A percentile compares a stretch with the other conserved stretches of the same genome.
Evolutionary conservation across 2,888 invertebrate genomes (phyloP).

Genomic region (Chesias legatella): DNA sequence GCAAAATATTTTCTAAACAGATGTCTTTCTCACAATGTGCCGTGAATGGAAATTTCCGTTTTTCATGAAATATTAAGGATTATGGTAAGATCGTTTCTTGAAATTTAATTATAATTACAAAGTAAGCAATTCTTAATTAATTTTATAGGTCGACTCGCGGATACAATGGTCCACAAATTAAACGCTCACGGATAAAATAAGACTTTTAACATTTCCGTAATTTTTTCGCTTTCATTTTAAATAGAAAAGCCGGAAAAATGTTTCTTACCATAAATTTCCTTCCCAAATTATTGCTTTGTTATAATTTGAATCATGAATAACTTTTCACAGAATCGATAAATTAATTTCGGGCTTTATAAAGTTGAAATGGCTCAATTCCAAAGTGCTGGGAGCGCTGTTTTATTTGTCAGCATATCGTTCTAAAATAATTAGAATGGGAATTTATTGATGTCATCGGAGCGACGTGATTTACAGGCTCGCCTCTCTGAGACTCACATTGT

Average conservation of each 20-base stretch:
- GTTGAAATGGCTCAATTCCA: constrained; percentile 60
- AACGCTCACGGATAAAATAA: constrained; percentile 47
- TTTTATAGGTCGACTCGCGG: constrained; percentile 52
- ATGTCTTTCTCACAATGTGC: constrained; percentile 75
- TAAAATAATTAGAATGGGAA: constrained; percentile 69
- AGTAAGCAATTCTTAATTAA: constrained; percentile 73
- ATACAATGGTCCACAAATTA: constrained; percentile 66
- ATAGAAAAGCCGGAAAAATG: constrained; percentile 38
- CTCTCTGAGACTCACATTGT: constrained; percentile 47
- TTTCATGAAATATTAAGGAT: constrained; percentile 76
- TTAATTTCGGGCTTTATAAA: constrained; percentile 57
- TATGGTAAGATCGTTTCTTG: constrained; percentile 62
- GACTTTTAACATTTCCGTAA: constrained; percentile 39
- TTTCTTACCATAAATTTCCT: constrained; percentile 32
- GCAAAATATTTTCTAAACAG: constrained; percentile 69
- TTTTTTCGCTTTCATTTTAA: constrained; percentile 49
- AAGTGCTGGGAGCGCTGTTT: constrained; percentile 55
- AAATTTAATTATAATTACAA: constrained; percentile 76
- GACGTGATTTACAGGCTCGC: constrained; percentile 54
- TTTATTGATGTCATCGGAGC: constrained; percentile 70
- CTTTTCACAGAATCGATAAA: constrained; percentile 40
- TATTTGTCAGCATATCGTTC: constrained; percentile 67
- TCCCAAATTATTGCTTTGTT: constrained; percentile 36
- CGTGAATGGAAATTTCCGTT: constrained; percentile 74
- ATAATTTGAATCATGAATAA: constrained; percentile 31